Base-by-base conservation (phyloP, 2,113 vertebrate genomes). In the Peromyscus maniculatus region DNA sequence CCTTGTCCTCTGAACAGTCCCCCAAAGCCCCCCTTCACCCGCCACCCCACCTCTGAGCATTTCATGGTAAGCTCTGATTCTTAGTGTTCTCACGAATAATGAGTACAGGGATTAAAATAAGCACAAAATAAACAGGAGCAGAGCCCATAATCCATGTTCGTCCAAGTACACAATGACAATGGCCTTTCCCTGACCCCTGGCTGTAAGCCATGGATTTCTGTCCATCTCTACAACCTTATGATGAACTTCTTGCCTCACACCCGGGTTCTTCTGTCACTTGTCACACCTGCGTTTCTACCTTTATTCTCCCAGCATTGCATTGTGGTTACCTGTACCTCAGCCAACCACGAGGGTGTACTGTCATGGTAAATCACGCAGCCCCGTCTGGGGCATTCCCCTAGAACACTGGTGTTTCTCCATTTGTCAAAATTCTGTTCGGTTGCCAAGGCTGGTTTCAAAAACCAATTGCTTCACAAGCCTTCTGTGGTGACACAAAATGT, bases 371-470 rank as follows among this genome's bases (percentile, higher is more conserved):
- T 39, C 82, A 36, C 49, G 13, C 13, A 64, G 13, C 28, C 77
- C 67, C 59, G 21, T 52, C 46, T 3, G 71, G 64, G 72, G 71
- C 31, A 24, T 64, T 74, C 69, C 62, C 78, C 78, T 1, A 5
- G 24, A 67, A 28, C 12, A 19, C 2, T 12, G 22, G 15, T 1
- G 0, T 28, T 1, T 72, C 66, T 82, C 57, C 69, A 26, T 19
- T 87, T 77, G 57, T 95, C 79, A 84, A 72, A 91, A 74, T 93
- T 72, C 57, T 75, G n/a, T 75, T 33, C 31, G 55, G n/a, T 64
- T 64, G 57, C 59, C 72, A 77, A 90, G 39, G 89, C 57, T 5
- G 7, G 43, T 46, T 46, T 64, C 72, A 90, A 62, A 59, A 33
- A 12, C 87, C 72, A 46, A 6, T 26, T 43, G 88, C 19, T 33